Conservation (phyloP, 1,140 invertebrate species). For the Trichoplusia ni region DNA sequence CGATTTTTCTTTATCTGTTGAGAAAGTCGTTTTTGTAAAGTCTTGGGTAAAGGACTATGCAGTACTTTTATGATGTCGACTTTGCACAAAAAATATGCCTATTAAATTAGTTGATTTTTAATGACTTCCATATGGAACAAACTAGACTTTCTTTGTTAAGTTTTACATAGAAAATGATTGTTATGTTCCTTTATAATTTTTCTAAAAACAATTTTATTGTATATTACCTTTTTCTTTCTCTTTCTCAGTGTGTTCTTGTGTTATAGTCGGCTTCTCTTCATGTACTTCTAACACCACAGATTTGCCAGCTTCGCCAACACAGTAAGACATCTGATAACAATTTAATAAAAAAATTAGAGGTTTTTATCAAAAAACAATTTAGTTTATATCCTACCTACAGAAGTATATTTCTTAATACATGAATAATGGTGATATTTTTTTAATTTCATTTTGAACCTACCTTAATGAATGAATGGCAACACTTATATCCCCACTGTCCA, state of each 20-base stretch:
- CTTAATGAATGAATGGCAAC: conserved; percentile 97
- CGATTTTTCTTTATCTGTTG: conserved; percentile 60
- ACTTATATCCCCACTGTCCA: conserved; percentile 97
- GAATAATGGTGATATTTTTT: background rate
- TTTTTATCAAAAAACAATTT: background rate
- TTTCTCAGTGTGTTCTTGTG: conserved; percentile 59
- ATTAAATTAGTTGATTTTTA: too few species aligned
- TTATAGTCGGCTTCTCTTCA: conserved; percentile 37
- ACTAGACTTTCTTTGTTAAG: too few species aligned
- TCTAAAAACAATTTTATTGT: background rate
- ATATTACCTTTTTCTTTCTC: conserved; percentile 52
- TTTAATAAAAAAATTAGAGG: conserved; percentile 29
- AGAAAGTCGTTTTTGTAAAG: too few species aligned
- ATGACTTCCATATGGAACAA: too few species aligned
- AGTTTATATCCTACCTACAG: too few species aligned
- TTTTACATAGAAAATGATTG: too few species aligned
- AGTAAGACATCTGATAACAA: conserved; percentile 89
- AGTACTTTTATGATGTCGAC: too few species aligned
- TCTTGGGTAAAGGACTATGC: too few species aligned
- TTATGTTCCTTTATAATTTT: background rate
- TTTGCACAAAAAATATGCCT: too few species aligned
- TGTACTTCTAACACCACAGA: conserved; percentile 62
- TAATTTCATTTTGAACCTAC: conserved; percentile 61
- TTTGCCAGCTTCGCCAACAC: conserved; percentile 91
- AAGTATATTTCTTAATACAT: background rate